Evolutionary conservation across 2,113 vertebrate genomes (phyloP), one percentile per base, ranked within the genome.

Genomic region (Erythrocercus mccallii): DNA sequence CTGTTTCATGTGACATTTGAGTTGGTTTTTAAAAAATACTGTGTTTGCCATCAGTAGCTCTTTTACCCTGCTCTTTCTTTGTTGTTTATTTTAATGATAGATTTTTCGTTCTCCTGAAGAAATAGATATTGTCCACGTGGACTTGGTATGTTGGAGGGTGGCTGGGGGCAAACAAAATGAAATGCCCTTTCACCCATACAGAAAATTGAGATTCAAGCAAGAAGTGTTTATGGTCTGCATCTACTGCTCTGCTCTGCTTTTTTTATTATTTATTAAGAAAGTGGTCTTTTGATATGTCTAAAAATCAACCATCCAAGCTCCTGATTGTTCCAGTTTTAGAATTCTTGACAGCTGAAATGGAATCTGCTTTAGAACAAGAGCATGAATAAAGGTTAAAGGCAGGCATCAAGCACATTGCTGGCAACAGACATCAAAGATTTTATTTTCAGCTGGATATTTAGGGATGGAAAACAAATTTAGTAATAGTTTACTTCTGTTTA

Each of bases 401-500:
- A 85, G 64, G 57, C 30, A 10, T 95, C 81, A 35, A 82, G 79
- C 79, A 45, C 10, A 1, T 24, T 86, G 85, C 88, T 94, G 51
- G 79, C 92, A 88, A 23, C 69, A 93, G 40, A 64, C 82, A 94
- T 92, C 94, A 93, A 88, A 96, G 90, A 35, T 70, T 56, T 86
- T 93, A n/a, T 92, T 94, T 93, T 88, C 92, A 88, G 71, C 76
- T 93, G 56, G 66, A 23, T 85, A 83, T 94, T 96, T 92, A 86
- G 77, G 77, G 66, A 53, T 14, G n/a, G 44, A 86, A 95, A 93
- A 90, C 79, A 94, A 83, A 83, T 86, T 62, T 77, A 90, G 85
- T 90, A 90, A 90, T 93, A 90, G 90, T 88, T 97, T 95, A 94
- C 84, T 95, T 86, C 69, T 92, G 88, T 88, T 94, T 92, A 88